Evolutionary conservation across 2,113 vertebrate genomes (phyloP).

Genomic region (Daphoenositta chrysoptera): DNA sequence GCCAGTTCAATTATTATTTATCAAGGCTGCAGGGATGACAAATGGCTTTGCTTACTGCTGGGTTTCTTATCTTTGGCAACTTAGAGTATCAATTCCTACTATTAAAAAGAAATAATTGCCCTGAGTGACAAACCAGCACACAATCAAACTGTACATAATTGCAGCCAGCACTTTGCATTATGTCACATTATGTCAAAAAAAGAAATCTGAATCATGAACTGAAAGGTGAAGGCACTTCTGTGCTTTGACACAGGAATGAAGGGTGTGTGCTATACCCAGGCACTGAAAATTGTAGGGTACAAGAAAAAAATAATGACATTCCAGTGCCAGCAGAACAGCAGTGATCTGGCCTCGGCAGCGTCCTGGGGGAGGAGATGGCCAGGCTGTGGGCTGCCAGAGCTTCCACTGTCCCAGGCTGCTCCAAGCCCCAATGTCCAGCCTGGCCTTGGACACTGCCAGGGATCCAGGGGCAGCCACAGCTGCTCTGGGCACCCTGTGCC

Average conservation of each 20-base stretch:
- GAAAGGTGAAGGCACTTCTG: background rate
- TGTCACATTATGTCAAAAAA: background rate
- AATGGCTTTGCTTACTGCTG: background rate
- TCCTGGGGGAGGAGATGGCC: rapidly evolving
- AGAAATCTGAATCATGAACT: background rate
- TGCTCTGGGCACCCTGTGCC: background rate
- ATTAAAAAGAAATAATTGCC: slow-evolving; percentile 21
- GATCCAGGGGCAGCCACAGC: background rate
- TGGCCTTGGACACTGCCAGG: background rate
- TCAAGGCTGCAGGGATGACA: background rate
- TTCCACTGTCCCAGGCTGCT: background rate
- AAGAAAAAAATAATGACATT: rapidly evolving
- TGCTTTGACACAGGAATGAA: background rate
- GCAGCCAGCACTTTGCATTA: background rate
- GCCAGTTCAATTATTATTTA: slow-evolving; percentile 5
- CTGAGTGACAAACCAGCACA: background rate
- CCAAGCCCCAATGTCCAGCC: background rate
- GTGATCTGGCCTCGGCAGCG: rapidly evolving
- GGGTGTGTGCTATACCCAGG: rapidly evolving
- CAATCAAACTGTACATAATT: background rate
- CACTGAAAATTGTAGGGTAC: background rate
- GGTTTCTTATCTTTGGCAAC: background rate
- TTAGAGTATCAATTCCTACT: slow-evolving; percentile 16
- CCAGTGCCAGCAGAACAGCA: background rate
- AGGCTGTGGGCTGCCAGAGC: background rate